Base-by-base conservation (phyloP, 2,888 invertebrate genomes). In the Taenaris catops region DNA sequence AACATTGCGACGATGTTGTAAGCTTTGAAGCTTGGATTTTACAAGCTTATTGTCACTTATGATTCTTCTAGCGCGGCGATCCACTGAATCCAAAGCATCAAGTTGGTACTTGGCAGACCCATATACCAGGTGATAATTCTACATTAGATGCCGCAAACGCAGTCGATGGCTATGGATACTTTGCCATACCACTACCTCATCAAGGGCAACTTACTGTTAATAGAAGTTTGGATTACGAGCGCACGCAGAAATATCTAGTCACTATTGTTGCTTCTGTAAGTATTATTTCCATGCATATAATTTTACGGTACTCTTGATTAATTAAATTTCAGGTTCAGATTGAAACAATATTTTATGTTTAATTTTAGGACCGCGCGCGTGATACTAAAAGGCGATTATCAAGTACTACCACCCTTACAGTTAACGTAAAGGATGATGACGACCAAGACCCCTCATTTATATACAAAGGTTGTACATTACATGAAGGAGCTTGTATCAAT, bases 381-480 rank as follows among this genome's bases (percentile, higher is more conserved):
- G 95, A 95, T 59, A 89, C 90, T 14, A 89, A 91, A 7, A 91
- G 93, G 55, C 89, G 96, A 27, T 87, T 94, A 35, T 93, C 96
- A 0, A 92, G 95, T 7, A 96, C 96, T 9, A 93, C 96, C 1
- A 96, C 94, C 0, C 74, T 97, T 41, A 94, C 93, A 0, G 93
- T 97, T 1, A 93, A 94, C 55, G 91, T 97, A 5, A 89, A 92
- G 54, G 97, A 97, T 57, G 96, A 95, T 25, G 96, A 97, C 61
- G 97, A 97, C 62, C 93, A 95, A 62, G 96, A 95, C 63, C 96
- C 96, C 0, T 95, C 95, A 0, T 97, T 96, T 63, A 94, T 95
- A 43, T 96, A 96, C 78, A 92, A 94, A 14, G 95, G 95, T 6
- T 96, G 96, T 63, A 93, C 92, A 51, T 76, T 93, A 0, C 88